A percentile compares a stretch with the other conserved stretches of the same genome.
These are phyloP conservation scores for Cyprinodon tularosa DNA, from an alignment of 2,113 vertebrate genomes.

Conservation along the genomic window DNA sequence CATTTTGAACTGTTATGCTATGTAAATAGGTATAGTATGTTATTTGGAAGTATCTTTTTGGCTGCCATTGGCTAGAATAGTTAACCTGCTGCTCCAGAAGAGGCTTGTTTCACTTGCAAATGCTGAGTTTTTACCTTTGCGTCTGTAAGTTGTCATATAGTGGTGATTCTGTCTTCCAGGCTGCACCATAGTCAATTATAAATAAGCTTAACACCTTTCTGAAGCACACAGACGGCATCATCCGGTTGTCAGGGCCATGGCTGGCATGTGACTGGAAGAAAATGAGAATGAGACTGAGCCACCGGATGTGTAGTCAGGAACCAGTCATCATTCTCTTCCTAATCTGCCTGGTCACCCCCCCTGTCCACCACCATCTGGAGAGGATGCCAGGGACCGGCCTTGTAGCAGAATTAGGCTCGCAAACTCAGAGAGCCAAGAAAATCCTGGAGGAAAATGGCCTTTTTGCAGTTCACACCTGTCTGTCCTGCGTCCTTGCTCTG, in stretches of 20 bases:
- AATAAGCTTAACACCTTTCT: constrained; percentile 47
- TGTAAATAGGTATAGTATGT: not conserved
- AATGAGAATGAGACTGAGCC: constrained; percentile 56
- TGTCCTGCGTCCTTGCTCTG: constrained; percentile 58
- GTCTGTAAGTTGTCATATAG: constrained; percentile 1
- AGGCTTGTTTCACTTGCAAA: not conserved
- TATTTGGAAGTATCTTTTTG: constrained; percentile 14
- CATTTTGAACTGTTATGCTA: not conserved
- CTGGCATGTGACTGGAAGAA: constrained; percentile 47
- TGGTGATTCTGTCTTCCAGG: not conserved
- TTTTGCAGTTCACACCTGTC: constrained; percentile 62
- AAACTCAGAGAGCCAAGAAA: constrained; percentile 58
- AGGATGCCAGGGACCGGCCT: constrained; percentile 75
- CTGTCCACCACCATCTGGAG: constrained; percentile 77
- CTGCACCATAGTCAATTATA: constrained; percentile 27
- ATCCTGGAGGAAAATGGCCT: constrained; percentile 69
- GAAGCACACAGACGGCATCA: constrained; percentile 44
- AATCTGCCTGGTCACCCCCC: constrained; percentile 65
- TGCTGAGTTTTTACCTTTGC: not conserved
- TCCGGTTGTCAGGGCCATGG: constrained; percentile 46
- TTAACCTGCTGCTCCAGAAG: constrained; percentile 3
- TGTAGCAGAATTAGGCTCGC: constrained; percentile 67
- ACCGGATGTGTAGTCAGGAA: constrained; percentile 77
- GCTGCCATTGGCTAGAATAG: not conserved
- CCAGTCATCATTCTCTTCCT: constrained; percentile 71